Evolutionary conservation across 2,797 vertebrate species (phyloP), one percentile per base, ranked within the genome.

Genomic region (Lates japonicus): DNA sequence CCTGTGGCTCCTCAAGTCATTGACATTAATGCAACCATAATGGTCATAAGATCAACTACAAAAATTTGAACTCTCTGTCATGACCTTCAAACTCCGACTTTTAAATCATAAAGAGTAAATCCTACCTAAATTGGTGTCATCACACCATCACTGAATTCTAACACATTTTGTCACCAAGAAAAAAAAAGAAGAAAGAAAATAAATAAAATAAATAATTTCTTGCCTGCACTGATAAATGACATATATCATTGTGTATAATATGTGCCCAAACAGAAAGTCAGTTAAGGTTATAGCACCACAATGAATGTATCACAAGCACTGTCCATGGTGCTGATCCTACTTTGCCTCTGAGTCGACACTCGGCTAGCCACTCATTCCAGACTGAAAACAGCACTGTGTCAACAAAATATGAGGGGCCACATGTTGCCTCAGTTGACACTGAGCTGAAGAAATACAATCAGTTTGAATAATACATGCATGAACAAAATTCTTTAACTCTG

Each of bases 11-110:
- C n/a, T 63, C 1, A 33, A 85, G 63, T 73, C 61, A 19, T 3
- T 66, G 58, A 63, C 55, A 44, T 67, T 71, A 74, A 71, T 41
- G 29, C n/a, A 37, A 62, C 20, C 16, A 35, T 65, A 14, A 46
- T 71, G 67, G 42, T 58, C 14, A n/a, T 5, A 75, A 69, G 66
- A 71, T 63, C 42, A 78, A 71, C n/a, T 64, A 11, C 46, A 67
- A 60, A 39, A 61, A 39, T 6, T 41, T n/a, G 7, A 37, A 71
- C 31, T 68, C 41, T 44, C 57, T 54, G 25, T 67, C 37, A 6
- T 41, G 42, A 74, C 65, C 49, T 75, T 71, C 37, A 41, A 37
- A 63, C 49, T 57, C 33, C 19, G 39, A 72, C 69, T 57, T 76
- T 67, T 72, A 67, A 10, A 49, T 52, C n/a, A 12, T 25, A 63